Evolutionary conservation across 2,888 invertebrate species (phyloP), one percentile per base, ranked within the genome.

Genomic region (Nemapogon koenigi): DNA sequence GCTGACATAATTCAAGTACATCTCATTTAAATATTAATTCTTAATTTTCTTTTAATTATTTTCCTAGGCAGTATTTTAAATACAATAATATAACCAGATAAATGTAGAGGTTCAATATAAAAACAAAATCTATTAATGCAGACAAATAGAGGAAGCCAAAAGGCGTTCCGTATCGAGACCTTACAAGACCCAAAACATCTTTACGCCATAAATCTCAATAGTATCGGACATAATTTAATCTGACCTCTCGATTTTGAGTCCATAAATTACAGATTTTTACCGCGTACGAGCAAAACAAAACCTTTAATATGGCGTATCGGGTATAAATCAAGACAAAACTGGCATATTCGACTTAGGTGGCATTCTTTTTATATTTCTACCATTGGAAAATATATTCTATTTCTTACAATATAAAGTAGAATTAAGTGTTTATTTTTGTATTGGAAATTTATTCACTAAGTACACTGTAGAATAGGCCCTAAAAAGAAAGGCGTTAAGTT

Each of bases 211-310:
- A 78, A 78, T 78, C 64, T 65, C 50, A 50, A 55, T 62, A 61
- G 59, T 66, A 69, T 69, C 64, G 58, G 65, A 58, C 73, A 75
- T 75, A 67, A 69, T 73, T 75, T 73, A 73, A 75, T 72, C 73
- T 70, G 59, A 65, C 68, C 73, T 70, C 61, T 73, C 73, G 75
- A 76, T 78, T 73, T 70, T 63, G 64, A 60, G 51, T 55, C 49
- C 72, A 76, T 78, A 78, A 78, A 78, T 78, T 62, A 75, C 67
- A 61, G 71, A 76, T 70, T 78, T 75, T 73, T 65, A 75, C 69
- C 53, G 70, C 59, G 63, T 67, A 69, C 59, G 57, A 62, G 35
- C 38, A 18, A 62, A 76, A 73, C 72, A 73, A 73, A 71, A 73
- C 69, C 58, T 70, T 73, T 75, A 76, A 76, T 78, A 75, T 57